Percentiles rank a stretch among this genome's conserved stretches.
phyloP scores from a whole-genome alignment of 2,113 vertebrate genomes.

The Dipodomys stephensi region DNA sequence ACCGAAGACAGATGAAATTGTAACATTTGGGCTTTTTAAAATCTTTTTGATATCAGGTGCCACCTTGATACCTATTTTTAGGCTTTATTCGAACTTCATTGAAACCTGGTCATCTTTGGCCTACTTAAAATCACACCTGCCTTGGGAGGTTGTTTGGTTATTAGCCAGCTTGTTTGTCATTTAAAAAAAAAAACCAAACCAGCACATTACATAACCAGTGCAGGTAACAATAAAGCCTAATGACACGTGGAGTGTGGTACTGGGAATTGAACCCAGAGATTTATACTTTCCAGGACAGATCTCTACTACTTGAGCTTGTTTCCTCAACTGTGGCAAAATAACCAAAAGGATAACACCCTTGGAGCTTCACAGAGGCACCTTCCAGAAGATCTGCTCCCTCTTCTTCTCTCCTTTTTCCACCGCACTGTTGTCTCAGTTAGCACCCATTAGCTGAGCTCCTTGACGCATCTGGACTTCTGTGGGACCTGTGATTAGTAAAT shows the following conservation, averaged over 20 bases:
- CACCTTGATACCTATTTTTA: not conserved
- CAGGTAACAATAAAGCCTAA: not conserved
- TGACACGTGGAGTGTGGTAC: not conserved
- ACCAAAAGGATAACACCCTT: not conserved
- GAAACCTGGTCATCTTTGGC: not conserved
- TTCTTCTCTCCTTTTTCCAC: not conserved
- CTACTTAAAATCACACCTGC: not conserved
- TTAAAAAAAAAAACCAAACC: not conserved
- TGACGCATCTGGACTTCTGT: too few species aligned
- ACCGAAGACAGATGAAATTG: not conserved
- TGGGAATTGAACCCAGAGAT: too few species aligned
- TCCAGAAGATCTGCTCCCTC: too few species aligned
- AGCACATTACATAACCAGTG: not conserved
- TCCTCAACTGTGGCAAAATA: not conserved
- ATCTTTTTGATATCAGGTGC: not conserved
- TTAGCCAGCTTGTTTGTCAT: not conserved
- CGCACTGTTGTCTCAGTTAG: too few species aligned
- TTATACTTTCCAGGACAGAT: too few species aligned
- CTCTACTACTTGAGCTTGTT: too few species aligned
- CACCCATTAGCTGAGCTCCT: too few species aligned
- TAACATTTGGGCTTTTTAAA: not conserved
- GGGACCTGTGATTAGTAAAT: not conserved
- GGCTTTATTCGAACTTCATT: not conserved
- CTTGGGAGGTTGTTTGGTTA: not conserved
- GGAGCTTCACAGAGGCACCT: not conserved